Evolutionary conservation across 2,797 vertebrate species (phyloP).

Genomic region (Graptemys geographica): DNA sequence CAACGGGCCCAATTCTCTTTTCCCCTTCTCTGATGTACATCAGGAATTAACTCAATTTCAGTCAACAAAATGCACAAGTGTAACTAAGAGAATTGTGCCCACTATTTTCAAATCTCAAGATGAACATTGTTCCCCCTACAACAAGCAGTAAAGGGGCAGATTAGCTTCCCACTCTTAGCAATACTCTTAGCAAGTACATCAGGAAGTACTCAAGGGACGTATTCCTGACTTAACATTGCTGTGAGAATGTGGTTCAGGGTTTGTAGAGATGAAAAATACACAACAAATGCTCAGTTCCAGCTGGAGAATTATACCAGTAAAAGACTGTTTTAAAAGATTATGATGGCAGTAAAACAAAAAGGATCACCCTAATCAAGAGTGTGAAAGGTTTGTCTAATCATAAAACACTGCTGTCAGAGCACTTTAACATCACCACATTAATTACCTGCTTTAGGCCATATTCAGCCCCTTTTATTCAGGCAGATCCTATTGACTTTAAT

Average conservation of each 20-base stretch:
- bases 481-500: background rate
- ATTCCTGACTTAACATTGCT: background rate
- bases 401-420: background rate
- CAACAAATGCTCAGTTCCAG: fast-evolving
- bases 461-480: background rate
- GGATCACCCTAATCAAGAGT: background rate
- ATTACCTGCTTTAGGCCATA: constrained; percentile 55
- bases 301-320: background rate
- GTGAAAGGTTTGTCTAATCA: background rate
- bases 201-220: background rate
- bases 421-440: constrained; percentile 28
- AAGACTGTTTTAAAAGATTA: constrained; percentile 25
- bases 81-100: background rate
- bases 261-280: background rate
- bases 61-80: background rate
- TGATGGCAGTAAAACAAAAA: constrained; percentile 7
- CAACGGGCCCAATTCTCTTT: background rate
- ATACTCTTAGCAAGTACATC: background rate
- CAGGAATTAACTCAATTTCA: background rate
- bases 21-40: background rate
- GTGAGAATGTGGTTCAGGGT: background rate
- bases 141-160: background rate
- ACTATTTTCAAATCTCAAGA: background rate
- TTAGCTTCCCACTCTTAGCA: background rate
- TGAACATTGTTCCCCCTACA: background rate